Evolutionary conservation across 2,888 invertebrate species (phyloP), one percentile per base, ranked within the genome.

Genomic region (Microplitis manilae): DNA sequence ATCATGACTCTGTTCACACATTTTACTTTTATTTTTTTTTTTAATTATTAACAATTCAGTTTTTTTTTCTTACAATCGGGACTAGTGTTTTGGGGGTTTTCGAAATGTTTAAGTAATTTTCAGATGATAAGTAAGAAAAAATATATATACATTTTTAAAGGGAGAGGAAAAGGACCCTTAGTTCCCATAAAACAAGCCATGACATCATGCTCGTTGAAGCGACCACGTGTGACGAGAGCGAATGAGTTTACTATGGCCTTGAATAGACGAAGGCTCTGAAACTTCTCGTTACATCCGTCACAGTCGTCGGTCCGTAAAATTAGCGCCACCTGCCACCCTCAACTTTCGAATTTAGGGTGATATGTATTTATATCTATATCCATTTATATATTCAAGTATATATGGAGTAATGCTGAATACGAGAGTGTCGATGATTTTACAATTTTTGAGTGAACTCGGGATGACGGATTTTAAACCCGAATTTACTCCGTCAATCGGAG

Each of bases 251-350:
- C 69, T 75, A 50, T 76, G 67, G 73, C 67, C 41, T 41, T 76
- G 41, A 73, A 68, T 68, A 68, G 67, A 77, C 75, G 78, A 65
- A 73, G 71, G 67, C 78, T 72, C 73, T 73, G 78, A 79, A 73
- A 77, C 77, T 81, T 86, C 86, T 85, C 86, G 87, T 88, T 86
- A 87, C 88, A 89, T 89, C 89, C 89, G 90, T 90, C 89, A 89
- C 86, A 87, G 85, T 84, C 89, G 87, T 84, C 85, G 89, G 88
- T 85, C 88, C 89, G 90, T 90, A 87, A 90, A 90, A 90, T 90
- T 90, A 85, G 86, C 86, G 89, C 90, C 90, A 90, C 90, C 90
- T 90, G 90, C 88, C 90, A 88, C 89, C 89, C 84, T 84, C 79
- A 79, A 78, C 78, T 83, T 85, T 85, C 82, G 62, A 77, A 73